Evolutionary conservation across 2,113 vertebrate species (phyloP).

Genomic region (Amia ocellicauda): DNA sequence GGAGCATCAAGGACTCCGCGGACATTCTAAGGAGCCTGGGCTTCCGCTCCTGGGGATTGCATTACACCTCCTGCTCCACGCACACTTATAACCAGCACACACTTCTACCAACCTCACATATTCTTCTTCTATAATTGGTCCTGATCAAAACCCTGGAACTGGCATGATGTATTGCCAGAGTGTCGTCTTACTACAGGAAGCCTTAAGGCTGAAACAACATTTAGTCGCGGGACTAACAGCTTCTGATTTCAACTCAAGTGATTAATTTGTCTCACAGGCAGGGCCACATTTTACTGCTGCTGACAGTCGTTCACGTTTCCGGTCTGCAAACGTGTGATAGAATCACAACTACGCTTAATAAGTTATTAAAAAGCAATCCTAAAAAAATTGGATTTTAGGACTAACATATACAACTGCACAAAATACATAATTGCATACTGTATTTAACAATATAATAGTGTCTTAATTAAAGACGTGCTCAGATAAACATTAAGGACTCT

Average conservation of each 20-base stretch:
- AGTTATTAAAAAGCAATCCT: no score
- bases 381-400: no score
- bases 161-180: background rate
- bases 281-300: background rate
- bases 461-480: no score
- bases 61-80: slow-evolving; percentile 8
- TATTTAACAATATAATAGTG: no score
- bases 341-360: no score
- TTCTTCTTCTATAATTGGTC: slow-evolving; percentile 11
- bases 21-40: slow-evolving; percentile 19
- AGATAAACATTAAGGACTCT: no score
- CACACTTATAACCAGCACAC: slow-evolving; percentile 12
- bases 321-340: no score
- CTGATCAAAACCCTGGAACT: background rate
- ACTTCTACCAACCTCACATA: background rate
- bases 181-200: background rate
- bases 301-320: no score
- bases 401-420: no score
- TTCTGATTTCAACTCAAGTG: background rate
- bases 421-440: no score
- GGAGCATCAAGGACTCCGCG: background rate
- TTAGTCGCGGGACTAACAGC: background rate
- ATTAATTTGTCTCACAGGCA: background rate
- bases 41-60: slow-evolving; percentile 20
- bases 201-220: background rate